These are phyloP conservation scores for Pogonomyrmex californicus DNA, from an alignment of 1,140 invertebrate genomes.

Conservation along the genomic window DNA sequence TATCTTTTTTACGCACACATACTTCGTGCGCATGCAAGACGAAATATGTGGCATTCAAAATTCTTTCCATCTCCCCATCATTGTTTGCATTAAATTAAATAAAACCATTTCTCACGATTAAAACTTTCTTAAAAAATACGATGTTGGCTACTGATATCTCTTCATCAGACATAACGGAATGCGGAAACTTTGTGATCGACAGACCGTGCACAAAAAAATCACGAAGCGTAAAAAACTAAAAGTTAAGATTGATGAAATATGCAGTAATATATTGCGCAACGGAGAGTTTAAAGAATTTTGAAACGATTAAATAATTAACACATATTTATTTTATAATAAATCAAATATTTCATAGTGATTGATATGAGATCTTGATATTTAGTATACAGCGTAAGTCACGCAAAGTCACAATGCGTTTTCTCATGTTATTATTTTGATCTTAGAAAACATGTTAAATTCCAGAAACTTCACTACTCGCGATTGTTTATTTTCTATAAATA, in stretches of 20 bases:
- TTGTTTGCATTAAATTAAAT: neutral
- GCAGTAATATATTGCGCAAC: neutral
- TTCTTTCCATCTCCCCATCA: no score
- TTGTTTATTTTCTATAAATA: slow-evolving; percentile 7
- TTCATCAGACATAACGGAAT: neutral
- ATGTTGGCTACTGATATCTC: neutral
- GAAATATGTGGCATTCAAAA: no score
- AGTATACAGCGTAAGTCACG: neutral
- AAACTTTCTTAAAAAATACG: slow-evolving; percentile 43
- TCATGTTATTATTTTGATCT: neutral
- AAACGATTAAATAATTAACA: neutral
- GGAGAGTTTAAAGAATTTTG: neutral
- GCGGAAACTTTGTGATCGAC: slow-evolving; percentile 31
- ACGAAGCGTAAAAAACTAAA: slow-evolving; percentile 20
- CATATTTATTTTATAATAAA: neutral
- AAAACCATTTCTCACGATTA: neutral
- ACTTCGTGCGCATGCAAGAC: neutral
- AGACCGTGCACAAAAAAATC: neutral
- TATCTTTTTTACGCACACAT: slow-evolving; percentile 4
- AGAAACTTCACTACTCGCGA: neutral
- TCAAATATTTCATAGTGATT: neutral
- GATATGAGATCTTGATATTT: neutral
- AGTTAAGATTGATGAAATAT: slow-evolving; percentile 42
- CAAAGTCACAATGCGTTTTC: neutral
- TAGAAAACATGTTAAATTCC: neutral